A percentile compares a stretch with the other conserved stretches of the same genome.
These are phyloP conservation scores for Lycaena phlaeas DNA, from an alignment of 2,888 invertebrate species.

Conservation along the genomic window DNA sequence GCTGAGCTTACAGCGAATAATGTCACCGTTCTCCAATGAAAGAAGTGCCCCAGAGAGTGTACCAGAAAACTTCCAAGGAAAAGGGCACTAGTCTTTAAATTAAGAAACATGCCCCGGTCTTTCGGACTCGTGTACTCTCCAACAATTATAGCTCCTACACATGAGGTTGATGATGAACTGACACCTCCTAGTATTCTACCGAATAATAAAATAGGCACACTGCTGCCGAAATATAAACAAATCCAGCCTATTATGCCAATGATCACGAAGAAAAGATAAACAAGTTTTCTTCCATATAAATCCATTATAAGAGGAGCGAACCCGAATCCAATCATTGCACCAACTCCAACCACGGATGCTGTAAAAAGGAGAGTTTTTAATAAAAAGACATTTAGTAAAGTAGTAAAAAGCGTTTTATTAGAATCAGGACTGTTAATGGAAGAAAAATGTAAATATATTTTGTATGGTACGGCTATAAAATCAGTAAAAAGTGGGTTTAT, in stretches of 20 bases:
- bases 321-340: slow-evolving; percentile 32
- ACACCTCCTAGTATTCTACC: slow-evolving; percentile 35
- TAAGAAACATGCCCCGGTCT: slow-evolving; percentile 40
- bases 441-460: too few relatives aligned
- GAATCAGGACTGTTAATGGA: too few relatives aligned
- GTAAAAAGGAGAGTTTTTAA: slow-evolving; percentile 23
- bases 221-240: slow-evolving; percentile 29
- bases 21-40: slow-evolving; percentile 35
- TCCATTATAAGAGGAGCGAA: slow-evolving; percentile 36
- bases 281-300: slow-evolving; percentile 30
- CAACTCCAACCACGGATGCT: slow-evolving; percentile 34
- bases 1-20: slow-evolving; percentile 29
- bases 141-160: slow-evolving; percentile 38
- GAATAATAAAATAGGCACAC: slow-evolving; percentile 28
- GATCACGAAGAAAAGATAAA: slow-evolving; percentile 29
- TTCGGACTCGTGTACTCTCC: slow-evolving; percentile 43
- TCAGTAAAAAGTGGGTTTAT: too few relatives aligned
- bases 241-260: slow-evolving; percentile 38
- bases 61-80: slow-evolving; percentile 32
- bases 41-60: slow-evolving; percentile 30
- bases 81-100: slow-evolving; percentile 36
- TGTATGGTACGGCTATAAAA: too few relatives aligned
- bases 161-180: slow-evolving; percentile 28
- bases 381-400: too few relatives aligned
- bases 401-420: too few relatives aligned